Evolutionary conservation across 2,888 invertebrate genomes (phyloP).

Genomic region (Orthosia incerta): DNA sequence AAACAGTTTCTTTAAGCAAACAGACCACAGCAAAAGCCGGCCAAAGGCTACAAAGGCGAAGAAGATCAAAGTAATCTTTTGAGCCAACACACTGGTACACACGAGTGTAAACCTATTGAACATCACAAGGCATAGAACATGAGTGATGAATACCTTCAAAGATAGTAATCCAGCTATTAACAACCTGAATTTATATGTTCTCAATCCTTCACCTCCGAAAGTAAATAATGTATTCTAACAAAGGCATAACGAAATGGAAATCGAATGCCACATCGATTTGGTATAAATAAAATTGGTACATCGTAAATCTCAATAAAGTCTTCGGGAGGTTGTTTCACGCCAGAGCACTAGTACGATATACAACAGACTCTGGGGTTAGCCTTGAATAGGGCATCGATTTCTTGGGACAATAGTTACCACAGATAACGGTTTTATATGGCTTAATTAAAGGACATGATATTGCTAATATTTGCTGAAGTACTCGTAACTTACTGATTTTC

Average conservation of each 20-base stretch:
- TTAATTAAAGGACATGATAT: conserved; percentile 8
- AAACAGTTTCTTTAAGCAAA: conserved; percentile 47
- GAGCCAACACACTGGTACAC: conserved; percentile 18
- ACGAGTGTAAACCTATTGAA: conserved; percentile 37
- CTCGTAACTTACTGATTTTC: neutral
- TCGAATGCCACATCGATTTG: conserved; percentile 61
- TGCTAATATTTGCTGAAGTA: neutral
- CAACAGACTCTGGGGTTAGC: conserved; percentile 21
- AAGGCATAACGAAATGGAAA: conserved; percentile 67
- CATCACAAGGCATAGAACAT: conserved; percentile 20
- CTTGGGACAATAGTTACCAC: conserved; percentile 27
- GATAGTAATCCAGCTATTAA: conserved; percentile 33
- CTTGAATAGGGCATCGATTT: conserved; percentile 46
- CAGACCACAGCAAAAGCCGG: conserved; percentile 35
- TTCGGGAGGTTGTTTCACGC: conserved; percentile 56
- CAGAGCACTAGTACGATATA: conserved; percentile 37
- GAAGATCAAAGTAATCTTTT: conserved; percentile 47
- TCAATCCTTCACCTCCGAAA: conserved; percentile 36
- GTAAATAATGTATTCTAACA: conserved; percentile 53
- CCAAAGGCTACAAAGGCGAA: conserved; percentile 28
- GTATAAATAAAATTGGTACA: conserved; percentile 65
- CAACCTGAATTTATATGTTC: conserved; percentile 26
- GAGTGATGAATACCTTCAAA: conserved; percentile 29
- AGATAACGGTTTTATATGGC: conserved; percentile 12
- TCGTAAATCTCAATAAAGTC: conserved; percentile 69